Evolutionary conservation across 1,140 invertebrate species (phyloP).

Genomic region (Oryctes rhinoceros): DNA sequence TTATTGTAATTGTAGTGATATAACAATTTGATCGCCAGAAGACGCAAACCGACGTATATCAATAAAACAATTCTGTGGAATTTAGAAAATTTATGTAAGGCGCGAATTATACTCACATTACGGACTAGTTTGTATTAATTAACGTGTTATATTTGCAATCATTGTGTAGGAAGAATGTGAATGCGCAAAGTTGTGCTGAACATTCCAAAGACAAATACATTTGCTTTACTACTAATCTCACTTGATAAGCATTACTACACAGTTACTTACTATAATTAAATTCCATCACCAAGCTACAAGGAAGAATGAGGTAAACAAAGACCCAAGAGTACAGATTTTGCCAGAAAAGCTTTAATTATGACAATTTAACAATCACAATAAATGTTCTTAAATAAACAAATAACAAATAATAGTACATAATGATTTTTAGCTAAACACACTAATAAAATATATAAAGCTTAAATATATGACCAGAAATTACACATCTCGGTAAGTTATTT

Average conservation of each 20-base stretch:
- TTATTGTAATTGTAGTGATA: no score
- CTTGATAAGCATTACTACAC: not conserved
- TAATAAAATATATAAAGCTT: conserved; percentile 42
- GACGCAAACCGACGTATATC: no score
- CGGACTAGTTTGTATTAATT: no score
- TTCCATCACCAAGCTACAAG: conserved; percentile 40
- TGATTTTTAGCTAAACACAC: conserved; percentile 33
- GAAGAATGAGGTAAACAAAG: conserved; percentile 44
- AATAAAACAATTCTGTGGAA: no score
- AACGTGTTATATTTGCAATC: no score
- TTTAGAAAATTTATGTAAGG: no score
- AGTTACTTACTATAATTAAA: not conserved
- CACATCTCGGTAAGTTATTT: conserved; percentile 30
- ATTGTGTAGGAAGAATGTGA: no score
- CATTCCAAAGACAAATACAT: no score
- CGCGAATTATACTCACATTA: no score
- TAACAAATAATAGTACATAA: conserved; percentile 39
- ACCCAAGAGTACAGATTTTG: conserved; percentile 40
- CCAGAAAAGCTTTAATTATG: conserved; percentile 55
- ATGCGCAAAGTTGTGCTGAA: no score
- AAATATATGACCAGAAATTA: conserved; percentile 39
- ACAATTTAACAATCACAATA: conserved; percentile 56
- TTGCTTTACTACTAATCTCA: no score
- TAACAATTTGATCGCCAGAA: no score
- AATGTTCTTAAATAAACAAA: conserved; percentile 45